Conservation (phyloP, 1,140 invertebrate genomes). For the Plectus sambesii region DNA sequence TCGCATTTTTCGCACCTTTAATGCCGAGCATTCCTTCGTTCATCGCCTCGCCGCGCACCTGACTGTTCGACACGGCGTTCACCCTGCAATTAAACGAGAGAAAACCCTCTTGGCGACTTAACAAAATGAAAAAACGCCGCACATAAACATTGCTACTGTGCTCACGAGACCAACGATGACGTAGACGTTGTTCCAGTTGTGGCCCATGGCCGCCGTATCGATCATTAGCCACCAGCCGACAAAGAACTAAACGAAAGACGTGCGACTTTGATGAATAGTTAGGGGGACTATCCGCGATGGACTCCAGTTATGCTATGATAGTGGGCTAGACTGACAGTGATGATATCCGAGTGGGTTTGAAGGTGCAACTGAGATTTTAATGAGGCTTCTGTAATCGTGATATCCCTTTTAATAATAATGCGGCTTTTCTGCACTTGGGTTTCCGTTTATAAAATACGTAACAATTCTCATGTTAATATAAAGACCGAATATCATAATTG, state of each 20-base stretch:
- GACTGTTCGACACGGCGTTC: conserved; percentile 87
- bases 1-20: conserved; percentile 54
- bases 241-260: conserved; percentile 62
- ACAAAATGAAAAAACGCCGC: conserved; percentile 42
- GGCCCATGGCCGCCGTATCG: conserved; percentile 71
- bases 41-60: conserved; percentile 73
- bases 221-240: conserved; percentile 95
- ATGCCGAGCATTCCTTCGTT: conserved; percentile 74
- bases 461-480: neutral
- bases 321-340: too few species aligned
- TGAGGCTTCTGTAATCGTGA: too few species aligned
- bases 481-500: too few species aligned
- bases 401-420: too few species aligned
- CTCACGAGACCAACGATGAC: conserved; percentile 86
- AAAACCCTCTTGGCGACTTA: conserved; percentile 5
- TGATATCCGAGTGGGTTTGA: too few species aligned
- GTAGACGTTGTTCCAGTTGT: conserved; percentile 63
- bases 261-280: too few species aligned
- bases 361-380: too few species aligned
- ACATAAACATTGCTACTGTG: conserved; percentile 86
- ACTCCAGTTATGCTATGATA: too few species aligned
- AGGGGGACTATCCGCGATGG: too few species aligned
- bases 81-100: conserved; percentile 55
- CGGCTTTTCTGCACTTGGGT: too few species aligned
- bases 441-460: too few species aligned